Evolutionary conservation across 2,113 vertebrate genomes (phyloP).

Genomic region (Psophia crepitans): DNA sequence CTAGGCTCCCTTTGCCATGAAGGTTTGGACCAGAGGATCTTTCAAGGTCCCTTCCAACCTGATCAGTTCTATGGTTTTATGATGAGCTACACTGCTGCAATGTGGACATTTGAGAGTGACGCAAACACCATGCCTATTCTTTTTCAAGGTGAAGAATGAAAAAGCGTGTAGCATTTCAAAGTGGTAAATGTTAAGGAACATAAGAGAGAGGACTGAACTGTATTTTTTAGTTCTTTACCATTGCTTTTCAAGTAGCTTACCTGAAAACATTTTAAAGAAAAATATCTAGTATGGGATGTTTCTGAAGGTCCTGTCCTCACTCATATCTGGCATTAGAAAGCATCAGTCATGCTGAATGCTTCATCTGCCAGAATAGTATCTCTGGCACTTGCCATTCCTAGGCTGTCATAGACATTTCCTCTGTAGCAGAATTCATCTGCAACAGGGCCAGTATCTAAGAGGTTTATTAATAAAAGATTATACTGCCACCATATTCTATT

Average conservation of each 20-base stretch:
- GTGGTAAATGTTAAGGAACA: not conserved
- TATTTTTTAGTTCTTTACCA: not conserved
- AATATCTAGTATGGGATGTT: not conserved
- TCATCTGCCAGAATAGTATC: not conserved
- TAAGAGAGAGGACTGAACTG: not conserved
- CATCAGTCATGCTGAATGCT: not conserved
- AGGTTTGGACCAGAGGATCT: not conserved
- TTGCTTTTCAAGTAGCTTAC: not conserved
- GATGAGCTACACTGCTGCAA: not conserved
- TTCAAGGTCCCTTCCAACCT: not conserved
- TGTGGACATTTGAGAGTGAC: not conserved
- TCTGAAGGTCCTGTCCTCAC: not conserved
- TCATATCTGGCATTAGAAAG: not conserved
- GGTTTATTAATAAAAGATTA: constrained; percentile 46
- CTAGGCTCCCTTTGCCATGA: not conserved
- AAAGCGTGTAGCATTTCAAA: not conserved
- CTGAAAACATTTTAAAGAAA: not conserved
- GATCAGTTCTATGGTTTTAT: not conserved
- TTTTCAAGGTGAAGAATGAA: not conserved
- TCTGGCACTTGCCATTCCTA: not conserved
- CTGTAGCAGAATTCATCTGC: not conserved
- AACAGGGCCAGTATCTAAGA: not conserved
- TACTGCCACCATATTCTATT: not conserved
- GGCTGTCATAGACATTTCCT: not conserved
- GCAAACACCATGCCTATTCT: not conserved